phyloP scores from a whole-genome alignment of 2,888 invertebrate species.

The Eupithecia insigniata region DNA sequence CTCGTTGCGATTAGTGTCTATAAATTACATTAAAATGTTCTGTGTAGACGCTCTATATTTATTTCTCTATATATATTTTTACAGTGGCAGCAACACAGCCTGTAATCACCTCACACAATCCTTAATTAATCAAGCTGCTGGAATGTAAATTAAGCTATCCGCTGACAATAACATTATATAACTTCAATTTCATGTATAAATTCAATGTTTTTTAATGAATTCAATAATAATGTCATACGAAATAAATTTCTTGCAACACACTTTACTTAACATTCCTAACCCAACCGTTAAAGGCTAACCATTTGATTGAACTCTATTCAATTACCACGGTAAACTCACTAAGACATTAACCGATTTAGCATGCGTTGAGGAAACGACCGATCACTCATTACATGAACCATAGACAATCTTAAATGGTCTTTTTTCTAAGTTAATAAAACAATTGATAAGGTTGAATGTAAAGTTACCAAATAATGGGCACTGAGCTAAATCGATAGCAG shows the following conservation, averaged over 20 bases:
- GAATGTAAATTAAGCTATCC: not conserved
- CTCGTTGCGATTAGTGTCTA: not conserved
- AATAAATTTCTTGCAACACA: not conserved
- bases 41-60: not conserved
- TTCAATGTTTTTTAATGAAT: not conserved
- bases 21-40: not conserved
- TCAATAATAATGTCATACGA: not conserved
- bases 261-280: not conserved
- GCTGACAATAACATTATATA: no score
- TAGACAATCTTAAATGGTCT: slow-evolving; percentile 19
- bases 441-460: not conserved
- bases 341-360: slow-evolving; percentile 26
- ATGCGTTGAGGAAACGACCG: slow-evolving; percentile 23
- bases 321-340: slow-evolving; percentile 22
- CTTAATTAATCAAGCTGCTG: not conserved
- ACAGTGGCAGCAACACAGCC: not conserved
- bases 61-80: no score
- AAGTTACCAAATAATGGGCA: not conserved
- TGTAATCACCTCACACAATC: not conserved
- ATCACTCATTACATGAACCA: slow-evolving; percentile 21
- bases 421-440: not conserved
- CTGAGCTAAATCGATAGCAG: not conserved
- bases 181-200: no score
- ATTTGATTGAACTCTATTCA: slow-evolving; percentile 23
- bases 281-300: not conserved